Base-by-base conservation (phyloP, 2,797 vertebrate genomes). In the Pachyuromys duprasi region DNA sequence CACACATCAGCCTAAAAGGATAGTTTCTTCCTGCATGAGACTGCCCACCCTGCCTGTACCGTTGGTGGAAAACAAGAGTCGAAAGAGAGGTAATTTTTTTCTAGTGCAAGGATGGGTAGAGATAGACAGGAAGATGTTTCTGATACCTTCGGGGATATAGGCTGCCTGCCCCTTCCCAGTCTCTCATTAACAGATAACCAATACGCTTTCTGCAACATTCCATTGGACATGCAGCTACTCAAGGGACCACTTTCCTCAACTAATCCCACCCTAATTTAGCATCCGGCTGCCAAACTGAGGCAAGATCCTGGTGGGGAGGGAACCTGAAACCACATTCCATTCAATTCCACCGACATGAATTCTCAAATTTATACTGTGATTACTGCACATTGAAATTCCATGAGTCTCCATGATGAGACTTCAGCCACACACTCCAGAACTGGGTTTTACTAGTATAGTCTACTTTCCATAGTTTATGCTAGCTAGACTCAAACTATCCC, bases 351-450 rank as follows among this genome's bases (percentile, higher is more conserved):
- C 93, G 91, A 88, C 81, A 95, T 94, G 83, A 95, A 94, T 95
- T 93, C 92, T 96, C 94, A 91, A 63, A 90, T 90, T 96, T 65
- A 93, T 67, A 79, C 55, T 42, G 80, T 81, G 95, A 93, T 93
- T 94, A 91, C 84, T 93, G 88, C 81, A 93, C 94, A 62, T 95
- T 94, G 94, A 97, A 96, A 97, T 96, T 96, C 90, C 95, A 94
- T 67, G 15, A 22, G 80, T 89, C 84, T 83, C 96, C 84, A 84
- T 75, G 39, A 72, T 96, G 39, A 74, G 63, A 94, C 76, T 67
- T 86, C 31, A 88, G 87, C n/a, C 80, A 63, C 83, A 79, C 26
- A 75, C 62, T 88, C 49, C 80, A 82, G 78, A 67, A 83, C 26
- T 76, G 87, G 69, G n/a, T 84, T 91, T 95, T 94, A 80, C 74